Conservation (phyloP, 2,113 vertebrate species). For the Gopherus evgoodei region DNA sequence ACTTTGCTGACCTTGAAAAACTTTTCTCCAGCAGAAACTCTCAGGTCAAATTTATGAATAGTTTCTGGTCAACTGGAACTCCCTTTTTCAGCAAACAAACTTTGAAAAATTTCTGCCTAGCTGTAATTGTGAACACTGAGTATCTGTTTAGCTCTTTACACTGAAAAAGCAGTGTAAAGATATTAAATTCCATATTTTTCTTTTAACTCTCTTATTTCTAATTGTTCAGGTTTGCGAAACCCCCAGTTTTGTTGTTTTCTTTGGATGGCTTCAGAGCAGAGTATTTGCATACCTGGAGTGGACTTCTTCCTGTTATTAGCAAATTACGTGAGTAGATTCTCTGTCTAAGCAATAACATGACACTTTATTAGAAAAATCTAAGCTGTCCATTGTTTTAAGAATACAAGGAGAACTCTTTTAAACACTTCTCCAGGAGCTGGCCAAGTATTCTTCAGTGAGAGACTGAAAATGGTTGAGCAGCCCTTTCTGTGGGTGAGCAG, state of each 20-base stretch:
- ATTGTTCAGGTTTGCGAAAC: conserved; percentile 85
- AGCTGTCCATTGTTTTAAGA: neutral
- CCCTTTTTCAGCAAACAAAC: neutral
- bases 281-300: conserved; percentile 88
- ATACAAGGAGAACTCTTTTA: neutral
- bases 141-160: neutral
- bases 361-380: neutral
- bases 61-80: neutral
- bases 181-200: conserved; percentile 3
- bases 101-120: neutral
- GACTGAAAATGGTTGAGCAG: neutral
- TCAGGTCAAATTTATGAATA: neutral
- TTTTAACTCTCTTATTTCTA: conserved; percentile 61
- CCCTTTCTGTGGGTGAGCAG: neutral
- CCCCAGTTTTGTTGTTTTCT: conserved; percentile 93
- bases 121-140: neutral
- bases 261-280: conserved; percentile 94
- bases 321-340: conserved; percentile 90
- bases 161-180: neutral
- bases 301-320: conserved; percentile 88
- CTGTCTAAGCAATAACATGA: conserved; percentile 13
- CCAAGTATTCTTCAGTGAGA: neutral
- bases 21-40: too few relatives aligned
- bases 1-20: too few relatives aligned
- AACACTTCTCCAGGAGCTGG: neutral